Base-by-base conservation (phyloP, 1,140 invertebrate species). In the Eubasilissa regina region DNA sequence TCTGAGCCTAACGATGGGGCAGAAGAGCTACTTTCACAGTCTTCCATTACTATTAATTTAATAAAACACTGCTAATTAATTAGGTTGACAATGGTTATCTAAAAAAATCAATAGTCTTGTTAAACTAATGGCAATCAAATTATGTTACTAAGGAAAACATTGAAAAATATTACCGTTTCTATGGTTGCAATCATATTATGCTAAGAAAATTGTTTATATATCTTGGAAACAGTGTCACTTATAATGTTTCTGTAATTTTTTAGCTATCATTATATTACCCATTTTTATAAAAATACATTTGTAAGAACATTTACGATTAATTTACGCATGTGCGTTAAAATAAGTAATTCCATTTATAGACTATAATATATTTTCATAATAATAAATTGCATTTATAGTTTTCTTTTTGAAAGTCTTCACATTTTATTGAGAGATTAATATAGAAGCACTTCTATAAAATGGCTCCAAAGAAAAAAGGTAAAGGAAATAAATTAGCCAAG, bases 401-500 rank as follows among this genome's bases (percentile, higher is more conserved):
- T 15, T 25, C 17, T 62, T 62, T 62, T 13, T 21, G 9, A 19
- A 43, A 21, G 10, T 62, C 35, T 21, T 62, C n/a, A 62, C 13
- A 55, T 48, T 19, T 44, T 48, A 64, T 75, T 60, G 8, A 35
- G 3, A 35, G 15, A 44, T 10, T 79, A 56, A 75, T 35, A 56
- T 7, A n/a, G 47, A 73, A 66, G 78, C n/a, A n/a, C 25, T 58
- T 44, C 88, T 86, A 3, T 48, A 76, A 68, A 83, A 91, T 92
- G 91, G 89, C 90, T 13, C 91, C 91, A 80, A 94, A 94, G 85
- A 95, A 94, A 85, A 92, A 92, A 85, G 89, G 91, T 21, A 93
- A 94, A 86, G 92, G 90, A 55, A 95, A 94, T 80, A 94, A 94
- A 85, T 86, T 96, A 80, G 93, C 94, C 68, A 92, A 93, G 82